phyloP scores from a whole-genome alignment of 2,888 invertebrate genomes.

The Sminthurinus aureus region DNA sequence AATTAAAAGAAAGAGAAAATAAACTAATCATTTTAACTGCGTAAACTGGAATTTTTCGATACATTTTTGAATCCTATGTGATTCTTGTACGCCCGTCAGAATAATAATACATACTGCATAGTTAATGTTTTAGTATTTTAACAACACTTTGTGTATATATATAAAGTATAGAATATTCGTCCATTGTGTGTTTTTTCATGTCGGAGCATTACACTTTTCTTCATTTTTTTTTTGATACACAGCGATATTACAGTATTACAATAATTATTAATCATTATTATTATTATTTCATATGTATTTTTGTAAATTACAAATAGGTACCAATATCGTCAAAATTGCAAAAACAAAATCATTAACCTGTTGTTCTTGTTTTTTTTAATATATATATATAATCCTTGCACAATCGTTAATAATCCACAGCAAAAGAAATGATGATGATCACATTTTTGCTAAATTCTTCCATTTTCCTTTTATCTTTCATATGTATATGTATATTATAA shows the following conservation, averaged over 20 bases:
- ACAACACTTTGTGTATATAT: not conserved
- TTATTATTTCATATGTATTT: too few relatives aligned
- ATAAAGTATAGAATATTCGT: not conserved
- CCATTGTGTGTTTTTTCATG: too few relatives aligned
- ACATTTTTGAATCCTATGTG: constrained; percentile 22
- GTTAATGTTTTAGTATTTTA: not conserved
- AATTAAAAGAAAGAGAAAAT: not conserved
- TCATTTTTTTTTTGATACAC: too few relatives aligned
- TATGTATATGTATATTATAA: not conserved
- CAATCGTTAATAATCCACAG: too few relatives aligned
- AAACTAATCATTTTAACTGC: too few relatives aligned
- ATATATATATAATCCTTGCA: not conserved
- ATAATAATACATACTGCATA: not conserved
- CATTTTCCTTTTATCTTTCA: not conserved
- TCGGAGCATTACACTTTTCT: too few relatives aligned
- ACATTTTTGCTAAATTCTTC: constrained; percentile 11
- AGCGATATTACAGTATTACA: too few relatives aligned
- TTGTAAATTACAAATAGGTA: too few relatives aligned
- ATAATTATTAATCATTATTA: too few relatives aligned
- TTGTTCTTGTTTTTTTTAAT: too few relatives aligned
- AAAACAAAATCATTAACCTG: not conserved
- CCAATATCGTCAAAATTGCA: constrained; percentile 13
- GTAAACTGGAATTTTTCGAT: constrained; percentile 18
- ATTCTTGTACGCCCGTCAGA: not conserved
- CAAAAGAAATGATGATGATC: too few relatives aligned